These are phyloP conservation scores for Glaucidium brasilianum DNA, from an alignment of 2,113 vertebrate genomes.

Conservation along the genomic window DNA sequence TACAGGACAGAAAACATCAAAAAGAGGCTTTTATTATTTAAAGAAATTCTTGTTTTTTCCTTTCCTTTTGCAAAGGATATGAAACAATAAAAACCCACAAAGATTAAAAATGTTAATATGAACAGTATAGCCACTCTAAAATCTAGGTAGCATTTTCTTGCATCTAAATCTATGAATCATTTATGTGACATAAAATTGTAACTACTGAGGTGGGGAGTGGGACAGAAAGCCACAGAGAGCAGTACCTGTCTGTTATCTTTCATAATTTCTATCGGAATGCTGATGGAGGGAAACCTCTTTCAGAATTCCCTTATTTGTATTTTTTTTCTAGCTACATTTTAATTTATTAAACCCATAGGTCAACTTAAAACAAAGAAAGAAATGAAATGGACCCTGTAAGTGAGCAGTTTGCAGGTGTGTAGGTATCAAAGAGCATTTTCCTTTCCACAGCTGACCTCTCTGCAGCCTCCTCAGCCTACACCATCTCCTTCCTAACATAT, in stretches of 20 bases:
- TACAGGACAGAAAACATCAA: background rate
- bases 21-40: background rate
- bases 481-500: background rate
- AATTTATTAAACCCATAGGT: background rate
- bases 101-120: background rate
- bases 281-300: background rate
- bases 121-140: background rate
- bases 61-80: background rate
- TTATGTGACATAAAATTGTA: background rate
- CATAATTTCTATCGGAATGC: background rate
- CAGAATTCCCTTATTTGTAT: background rate
- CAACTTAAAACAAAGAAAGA: background rate
- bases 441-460: background rate
- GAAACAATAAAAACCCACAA: background rate
- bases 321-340: background rate
- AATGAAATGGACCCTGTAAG: accelerated
- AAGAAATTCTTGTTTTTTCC: background rate
- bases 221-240: background rate
- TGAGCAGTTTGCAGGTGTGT: background rate
- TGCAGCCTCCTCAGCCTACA: background rate
- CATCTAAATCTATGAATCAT: background rate
- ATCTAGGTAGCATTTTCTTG: background rate
- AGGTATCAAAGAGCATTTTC: background rate
- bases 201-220: background rate
- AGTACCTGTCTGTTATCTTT: background rate